Percentiles rank a stretch among this genome's conserved stretches.
Conservation (phyloP, 2,888 invertebrate genomes). For the Idaea biselata region DNA sequence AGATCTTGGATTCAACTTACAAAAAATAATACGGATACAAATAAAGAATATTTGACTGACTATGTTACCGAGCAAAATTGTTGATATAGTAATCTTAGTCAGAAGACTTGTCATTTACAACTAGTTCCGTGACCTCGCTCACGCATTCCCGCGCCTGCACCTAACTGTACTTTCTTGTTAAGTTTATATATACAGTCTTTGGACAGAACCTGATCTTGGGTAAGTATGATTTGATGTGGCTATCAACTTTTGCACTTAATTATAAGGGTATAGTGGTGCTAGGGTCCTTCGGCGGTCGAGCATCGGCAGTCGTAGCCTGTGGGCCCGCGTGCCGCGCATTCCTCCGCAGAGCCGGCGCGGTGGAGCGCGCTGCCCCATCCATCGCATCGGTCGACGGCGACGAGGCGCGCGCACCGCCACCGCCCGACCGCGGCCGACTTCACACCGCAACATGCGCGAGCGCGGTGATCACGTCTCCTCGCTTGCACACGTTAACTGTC, state of each 20-base stretch:
- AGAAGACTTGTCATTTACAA: conserved; percentile 78
- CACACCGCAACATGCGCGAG: conserved; percentile 78
- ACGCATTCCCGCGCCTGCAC: conserved; percentile 80
- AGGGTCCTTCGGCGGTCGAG: conserved; percentile 51
- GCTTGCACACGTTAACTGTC: conserved; percentile 69
- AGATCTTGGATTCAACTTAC: conserved; percentile 3
- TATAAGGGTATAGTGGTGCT: conserved; percentile 65
- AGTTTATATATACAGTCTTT: conserved; percentile 78
- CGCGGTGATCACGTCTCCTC: conserved; percentile 76
- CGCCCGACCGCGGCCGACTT: conserved; percentile 67
- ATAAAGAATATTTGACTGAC: conserved; percentile 27
- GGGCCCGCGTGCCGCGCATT: conserved; percentile 65
- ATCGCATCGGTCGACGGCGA: conserved; percentile 29
- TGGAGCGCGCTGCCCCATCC: conserved; percentile 52
- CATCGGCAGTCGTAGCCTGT: conserved; percentile 51
- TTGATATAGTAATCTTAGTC: conserved; percentile 64
- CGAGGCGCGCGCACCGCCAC: conserved; percentile 35
- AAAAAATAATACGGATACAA: conserved; percentile 7
- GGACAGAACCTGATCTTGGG: conserved; percentile 77
- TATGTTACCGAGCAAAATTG: conserved; percentile 56
- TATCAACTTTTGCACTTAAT: conserved; percentile 77
- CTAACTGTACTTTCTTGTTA: conserved; percentile 81
- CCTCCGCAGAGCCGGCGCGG: conserved; percentile 60
- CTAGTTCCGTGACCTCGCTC: conserved; percentile 81
- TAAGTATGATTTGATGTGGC: conserved; percentile 73